Percentiles rank a stretch among this genome's conserved stretches.
Conservation (phyloP, 2,113 vertebrate genomes). For the Chloroceryle aenea region DNA sequence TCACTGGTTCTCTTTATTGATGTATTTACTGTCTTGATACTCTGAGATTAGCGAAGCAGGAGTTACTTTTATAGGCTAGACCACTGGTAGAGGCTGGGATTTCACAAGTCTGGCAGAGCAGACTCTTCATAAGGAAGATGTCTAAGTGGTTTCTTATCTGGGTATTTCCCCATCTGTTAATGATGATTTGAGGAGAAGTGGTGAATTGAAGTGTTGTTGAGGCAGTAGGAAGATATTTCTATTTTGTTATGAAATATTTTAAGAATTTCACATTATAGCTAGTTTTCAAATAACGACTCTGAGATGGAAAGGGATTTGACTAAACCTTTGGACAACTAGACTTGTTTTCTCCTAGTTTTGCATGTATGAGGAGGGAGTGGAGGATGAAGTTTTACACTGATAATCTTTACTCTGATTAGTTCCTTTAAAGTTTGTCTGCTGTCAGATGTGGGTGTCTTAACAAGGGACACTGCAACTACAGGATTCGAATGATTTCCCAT, state of each 20-base stretch:
- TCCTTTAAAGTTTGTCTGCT: background rate
- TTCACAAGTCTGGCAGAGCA: background rate
- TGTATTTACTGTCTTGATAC: background rate
- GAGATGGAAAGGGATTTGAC: background rate
- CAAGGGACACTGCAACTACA: background rate
- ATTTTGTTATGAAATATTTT: background rate
- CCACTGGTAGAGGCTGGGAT: background rate
- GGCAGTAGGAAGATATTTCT: background rate
- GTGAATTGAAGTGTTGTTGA: background rate
- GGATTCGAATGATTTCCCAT: background rate
- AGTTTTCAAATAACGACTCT: background rate
- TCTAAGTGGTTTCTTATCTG: background rate
- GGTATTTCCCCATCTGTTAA: background rate
- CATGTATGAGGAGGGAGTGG: background rate
- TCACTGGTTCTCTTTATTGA: background rate
- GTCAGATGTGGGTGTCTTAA: accelerated
- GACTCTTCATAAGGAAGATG: background rate
- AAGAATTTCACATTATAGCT: background rate
- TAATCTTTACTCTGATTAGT: background rate
- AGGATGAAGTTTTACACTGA: background rate
- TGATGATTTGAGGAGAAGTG: background rate
- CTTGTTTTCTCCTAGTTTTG: background rate
- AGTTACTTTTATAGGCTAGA: background rate
- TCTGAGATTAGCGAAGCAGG: background rate
- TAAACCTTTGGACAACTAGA: background rate